Percentiles rank a stretch among this genome's conserved stretches.
Conservation (phyloP, 1,140 invertebrate species). For the Cheumatopsyche charites region DNA sequence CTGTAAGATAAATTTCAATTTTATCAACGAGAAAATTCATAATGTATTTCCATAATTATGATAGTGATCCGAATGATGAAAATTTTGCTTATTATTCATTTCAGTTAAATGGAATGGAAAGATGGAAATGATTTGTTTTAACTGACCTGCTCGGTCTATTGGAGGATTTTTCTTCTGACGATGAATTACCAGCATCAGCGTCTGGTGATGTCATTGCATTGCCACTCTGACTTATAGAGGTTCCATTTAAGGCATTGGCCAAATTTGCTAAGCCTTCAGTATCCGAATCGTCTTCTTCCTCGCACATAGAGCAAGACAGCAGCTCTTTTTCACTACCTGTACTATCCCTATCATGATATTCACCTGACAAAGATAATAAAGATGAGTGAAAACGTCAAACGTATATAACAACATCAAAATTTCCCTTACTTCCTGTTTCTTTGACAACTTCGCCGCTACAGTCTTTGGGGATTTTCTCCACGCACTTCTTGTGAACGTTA, state of each 20-base stretch:
- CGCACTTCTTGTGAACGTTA: conserved; percentile 97
- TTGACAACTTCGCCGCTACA: conserved; percentile 84
- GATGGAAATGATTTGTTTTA: too few species aligned
- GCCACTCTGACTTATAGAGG: conserved; percentile 38
- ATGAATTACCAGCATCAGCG: conserved; percentile 51
- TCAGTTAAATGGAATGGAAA: too few species aligned
- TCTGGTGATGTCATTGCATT: conserved; percentile 50
- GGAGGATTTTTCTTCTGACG: conserved; percentile 45
- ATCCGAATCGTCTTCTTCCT: conserved; percentile 74
- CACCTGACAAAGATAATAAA: conserved; percentile 52
- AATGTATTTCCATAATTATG: too few species aligned
- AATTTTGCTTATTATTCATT: too few species aligned
- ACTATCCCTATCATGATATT: conserved; percentile 69
- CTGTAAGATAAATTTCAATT: conserved; percentile 51
- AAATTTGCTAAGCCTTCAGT: conserved; percentile 55
- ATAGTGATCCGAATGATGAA: too few species aligned
- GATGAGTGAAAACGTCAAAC: neutral
- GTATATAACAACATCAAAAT: neutral
- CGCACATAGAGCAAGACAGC: conserved; percentile 57
- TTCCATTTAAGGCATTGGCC: conserved; percentile 37
- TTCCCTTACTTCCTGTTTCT: conserved; percentile 59
- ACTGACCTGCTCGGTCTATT: conserved; percentile 57
- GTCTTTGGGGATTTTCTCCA: conserved; percentile 93
- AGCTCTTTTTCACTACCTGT: conserved; percentile 69
- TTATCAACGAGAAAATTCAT: neutral